Percentiles rank a stretch among this genome's conserved stretches.
Evolutionary conservation across 2,888 invertebrate genomes (phyloP).

Genomic region (Salpingus planirostris): DNA sequence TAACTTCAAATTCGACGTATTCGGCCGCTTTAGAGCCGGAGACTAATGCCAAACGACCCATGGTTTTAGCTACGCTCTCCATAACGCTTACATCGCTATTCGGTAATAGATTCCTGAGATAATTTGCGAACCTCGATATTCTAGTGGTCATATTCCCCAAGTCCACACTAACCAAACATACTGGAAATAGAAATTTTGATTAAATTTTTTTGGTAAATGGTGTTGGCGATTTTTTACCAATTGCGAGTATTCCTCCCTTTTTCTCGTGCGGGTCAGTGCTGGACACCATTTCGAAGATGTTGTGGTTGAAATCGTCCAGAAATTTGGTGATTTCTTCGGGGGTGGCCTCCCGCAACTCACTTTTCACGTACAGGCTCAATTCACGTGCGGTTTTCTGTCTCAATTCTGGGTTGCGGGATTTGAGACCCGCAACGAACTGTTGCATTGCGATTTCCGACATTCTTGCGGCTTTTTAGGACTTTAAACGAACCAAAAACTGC

Average conservation of each 20-base stretch:
- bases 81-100: slow-evolving; percentile 88
- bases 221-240: slow-evolving; percentile 47
- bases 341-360: slow-evolving; percentile 81
- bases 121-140: slow-evolving; percentile 87
- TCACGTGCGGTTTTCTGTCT: slow-evolving; percentile 83
- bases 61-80: slow-evolving; percentile 92
- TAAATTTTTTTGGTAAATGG: too few species aligned
- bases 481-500: too few species aligned
- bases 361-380: slow-evolving; percentile 82
- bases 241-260: slow-evolving; percentile 91
- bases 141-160: slow-evolving; percentile 85
- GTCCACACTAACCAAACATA: slow-evolving; percentile 88
- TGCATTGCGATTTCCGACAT: slow-evolving; percentile 59
- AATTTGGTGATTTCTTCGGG: slow-evolving; percentile 85
- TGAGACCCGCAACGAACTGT: slow-evolving; percentile 77
- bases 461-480: too few species aligned
- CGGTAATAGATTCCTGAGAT: slow-evolving; percentile 79
- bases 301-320: slow-evolving; percentile 91
- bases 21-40: slow-evolving; percentile 92
- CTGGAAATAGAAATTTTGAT: slow-evolving; percentile 48
- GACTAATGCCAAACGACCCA: slow-evolving; percentile 84
- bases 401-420: slow-evolving; percentile 78
- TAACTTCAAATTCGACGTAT: slow-evolving; percentile 97
- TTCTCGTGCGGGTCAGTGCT: slow-evolving; percentile 88
- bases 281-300: slow-evolving; percentile 93